Evolutionary conservation across 1,140 invertebrate species (phyloP).

Genomic region (Amyelois transitella): DNA sequence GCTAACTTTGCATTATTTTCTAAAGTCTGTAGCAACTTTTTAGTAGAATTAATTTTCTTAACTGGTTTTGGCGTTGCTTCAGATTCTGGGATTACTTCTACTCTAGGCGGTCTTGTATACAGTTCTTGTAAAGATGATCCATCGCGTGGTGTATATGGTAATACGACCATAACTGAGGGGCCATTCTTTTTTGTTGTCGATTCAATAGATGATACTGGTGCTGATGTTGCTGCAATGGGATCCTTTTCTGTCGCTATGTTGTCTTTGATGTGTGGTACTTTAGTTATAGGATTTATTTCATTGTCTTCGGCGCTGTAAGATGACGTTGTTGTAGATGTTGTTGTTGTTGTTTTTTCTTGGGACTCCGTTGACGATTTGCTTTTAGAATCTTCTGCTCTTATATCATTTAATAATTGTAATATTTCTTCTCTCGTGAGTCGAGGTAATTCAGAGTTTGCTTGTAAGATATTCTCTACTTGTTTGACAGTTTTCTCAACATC

Average conservation of each 20-base stretch:
- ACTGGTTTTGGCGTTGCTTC: constrained; percentile 53
- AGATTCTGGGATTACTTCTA: constrained; percentile 49
- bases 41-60: constrained; percentile 29
- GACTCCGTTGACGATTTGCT: constrained; percentile 27
- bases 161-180: constrained; percentile 49
- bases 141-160: constrained; percentile 63
- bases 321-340: too few species aligned
- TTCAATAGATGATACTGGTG: constrained; percentile 21
- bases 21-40: constrained; percentile 28
- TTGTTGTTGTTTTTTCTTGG: constrained; percentile 16
- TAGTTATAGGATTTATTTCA: constrained; percentile 32
- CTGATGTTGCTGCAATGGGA: constrained; percentile 9
- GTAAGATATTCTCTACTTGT: constrained; percentile 76
- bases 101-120: constrained; percentile 56
- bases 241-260: constrained; percentile 18
- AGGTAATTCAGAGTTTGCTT: constrained; percentile 74
- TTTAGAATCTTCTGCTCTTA: constrained; percentile 71
- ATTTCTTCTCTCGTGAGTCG: constrained; percentile 76
- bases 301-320: constrained; percentile 37
- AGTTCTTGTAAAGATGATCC: constrained; percentile 63
- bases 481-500: constrained; percentile 75
- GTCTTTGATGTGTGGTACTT: constrained; percentile 18
- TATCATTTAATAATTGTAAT: constrained; percentile 76
- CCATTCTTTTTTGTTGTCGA: constrained; percentile 43
- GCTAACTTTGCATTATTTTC: constrained; percentile 30